Conservation (phyloP, 2,113 vertebrate species). For the Nicator chloris region DNA sequence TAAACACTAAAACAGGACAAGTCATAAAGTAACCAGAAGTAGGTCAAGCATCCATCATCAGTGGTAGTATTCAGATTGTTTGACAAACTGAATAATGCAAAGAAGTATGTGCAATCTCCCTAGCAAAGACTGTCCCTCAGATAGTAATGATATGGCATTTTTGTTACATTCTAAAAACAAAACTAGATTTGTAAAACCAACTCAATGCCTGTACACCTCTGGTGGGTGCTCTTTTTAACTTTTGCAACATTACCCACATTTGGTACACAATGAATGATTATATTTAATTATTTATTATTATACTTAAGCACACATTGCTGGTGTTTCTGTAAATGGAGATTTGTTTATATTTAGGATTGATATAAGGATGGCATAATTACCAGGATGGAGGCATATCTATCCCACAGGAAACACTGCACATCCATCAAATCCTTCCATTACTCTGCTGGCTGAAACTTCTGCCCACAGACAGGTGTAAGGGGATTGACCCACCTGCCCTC, state of each 20-base stretch:
- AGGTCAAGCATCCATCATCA: background rate
- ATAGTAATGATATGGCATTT: background rate
- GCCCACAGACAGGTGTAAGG: background rate
- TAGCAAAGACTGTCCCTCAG: background rate
- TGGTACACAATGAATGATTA: background rate
- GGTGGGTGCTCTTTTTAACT: background rate
- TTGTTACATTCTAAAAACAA: background rate
- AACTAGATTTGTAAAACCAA: background rate
- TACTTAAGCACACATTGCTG: background rate
- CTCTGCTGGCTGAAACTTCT: background rate
- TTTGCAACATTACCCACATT: background rate
- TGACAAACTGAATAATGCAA: background rate
- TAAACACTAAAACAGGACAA: background rate
- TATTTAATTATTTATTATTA: background rate
- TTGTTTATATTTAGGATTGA: background rate
- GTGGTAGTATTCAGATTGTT: background rate
- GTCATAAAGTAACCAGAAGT: background rate
- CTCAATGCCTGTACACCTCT: background rate
- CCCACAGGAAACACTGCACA: background rate
- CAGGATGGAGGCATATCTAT: background rate
- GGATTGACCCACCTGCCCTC: background rate
- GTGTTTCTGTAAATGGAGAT: background rate
- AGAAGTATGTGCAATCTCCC: background rate
- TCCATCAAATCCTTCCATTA: background rate
- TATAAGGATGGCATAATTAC: background rate